phyloP scores from a whole-genome alignment of 2,888 invertebrate genomes.

The Drosophila mimica region DNA sequence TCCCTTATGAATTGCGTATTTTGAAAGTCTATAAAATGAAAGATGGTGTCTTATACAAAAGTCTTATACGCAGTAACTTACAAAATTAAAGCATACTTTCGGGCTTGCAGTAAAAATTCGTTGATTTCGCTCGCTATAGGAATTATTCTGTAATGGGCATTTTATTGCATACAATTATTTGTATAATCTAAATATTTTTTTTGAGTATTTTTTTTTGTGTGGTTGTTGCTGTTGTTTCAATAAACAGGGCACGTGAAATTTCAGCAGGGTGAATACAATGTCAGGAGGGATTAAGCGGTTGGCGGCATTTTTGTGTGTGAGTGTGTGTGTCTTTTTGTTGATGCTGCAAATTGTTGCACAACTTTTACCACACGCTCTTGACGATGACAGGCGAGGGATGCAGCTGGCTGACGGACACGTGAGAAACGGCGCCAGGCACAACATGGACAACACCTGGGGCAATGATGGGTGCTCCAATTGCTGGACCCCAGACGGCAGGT shows the following conservation, averaged over 20 bases:
- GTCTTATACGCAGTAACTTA: conserved; percentile 10
- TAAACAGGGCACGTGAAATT: conserved; percentile 69
- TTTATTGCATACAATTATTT: conserved; percentile 69
- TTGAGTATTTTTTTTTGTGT: conserved; percentile 37
- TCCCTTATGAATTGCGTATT: conserved; percentile 20
- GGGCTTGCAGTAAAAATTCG: conserved; percentile 24
- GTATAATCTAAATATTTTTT: conserved; percentile 51
- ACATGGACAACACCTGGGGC: conserved; percentile 63
- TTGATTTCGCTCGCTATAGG: conserved; percentile 41
- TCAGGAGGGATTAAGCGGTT: conserved; percentile 25
- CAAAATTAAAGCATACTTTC: conserved; percentile 48
- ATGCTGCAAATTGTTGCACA: not conserved
- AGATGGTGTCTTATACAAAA: conserved; percentile 11
- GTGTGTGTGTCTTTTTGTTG: conserved; percentile 13
- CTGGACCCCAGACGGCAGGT: conserved; percentile 64
- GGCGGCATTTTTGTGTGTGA: conserved; percentile 12
- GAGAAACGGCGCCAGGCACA: conserved; percentile 85
- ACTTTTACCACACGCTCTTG: conserved; percentile 51
- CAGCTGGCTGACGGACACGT: conserved; percentile 86
- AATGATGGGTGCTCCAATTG: conserved; percentile 42
- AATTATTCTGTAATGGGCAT: conserved; percentile 49
- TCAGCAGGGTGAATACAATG: conserved; percentile 32
- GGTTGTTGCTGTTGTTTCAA: conserved; percentile 35
- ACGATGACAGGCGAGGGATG: conserved; percentile 81
- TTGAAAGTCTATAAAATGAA: not conserved